phyloP scores from a whole-genome alignment of 2,797 vertebrate genomes.

The Alfaro cultratus region DNA sequence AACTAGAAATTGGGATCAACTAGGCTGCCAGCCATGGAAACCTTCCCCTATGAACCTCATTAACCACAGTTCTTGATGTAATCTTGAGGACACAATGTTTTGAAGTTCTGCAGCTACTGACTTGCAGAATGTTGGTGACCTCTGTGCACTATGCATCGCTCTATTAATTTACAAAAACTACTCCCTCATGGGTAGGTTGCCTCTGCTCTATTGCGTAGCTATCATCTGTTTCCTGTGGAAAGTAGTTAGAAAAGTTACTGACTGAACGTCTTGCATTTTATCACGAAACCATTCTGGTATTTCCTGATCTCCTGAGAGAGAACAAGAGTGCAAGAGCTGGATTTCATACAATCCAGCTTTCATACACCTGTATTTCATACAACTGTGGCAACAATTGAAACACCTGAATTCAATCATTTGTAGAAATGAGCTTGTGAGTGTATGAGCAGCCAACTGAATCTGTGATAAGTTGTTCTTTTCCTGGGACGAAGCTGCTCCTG shows the following conservation, averaged over 20 bases:
- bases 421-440: neutral
- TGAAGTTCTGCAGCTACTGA: neutral
- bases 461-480: neutral
- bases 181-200: neutral
- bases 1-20: neutral
- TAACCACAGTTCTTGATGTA: neutral
- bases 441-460: neutral
- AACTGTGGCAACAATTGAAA: neutral
- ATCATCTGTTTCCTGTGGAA: neutral
- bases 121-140: neutral
- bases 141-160: neutral
- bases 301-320: neutral
- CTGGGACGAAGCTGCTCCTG: neutral
- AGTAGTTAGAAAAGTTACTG: neutral
- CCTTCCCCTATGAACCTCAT: neutral
- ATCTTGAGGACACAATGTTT: neutral
- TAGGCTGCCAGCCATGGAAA: neutral
- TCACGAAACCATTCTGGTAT: neutral
- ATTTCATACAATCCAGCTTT: neutral
- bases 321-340: neutral
- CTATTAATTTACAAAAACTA: neutral
- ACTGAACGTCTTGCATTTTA: neutral
- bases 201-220: neutral
- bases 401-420: neutral
- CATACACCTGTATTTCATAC: neutral